Conservation (phyloP, 2,113 vertebrate species). For the Dendropsophus ebraccatus region DNA sequence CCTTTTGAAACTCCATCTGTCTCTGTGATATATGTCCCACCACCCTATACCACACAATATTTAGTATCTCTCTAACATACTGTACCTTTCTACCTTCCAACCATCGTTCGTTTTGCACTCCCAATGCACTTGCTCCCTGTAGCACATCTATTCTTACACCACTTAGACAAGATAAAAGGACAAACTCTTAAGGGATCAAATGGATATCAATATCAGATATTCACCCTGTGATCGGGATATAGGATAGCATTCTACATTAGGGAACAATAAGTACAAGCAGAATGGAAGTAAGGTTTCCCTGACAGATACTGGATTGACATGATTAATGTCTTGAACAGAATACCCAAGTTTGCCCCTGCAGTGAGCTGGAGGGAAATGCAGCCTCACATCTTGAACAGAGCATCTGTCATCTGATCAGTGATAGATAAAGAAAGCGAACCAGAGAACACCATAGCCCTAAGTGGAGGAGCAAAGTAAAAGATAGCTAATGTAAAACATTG, state of each 20-base stretch:
- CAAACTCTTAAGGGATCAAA: neutral
- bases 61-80: neutral
- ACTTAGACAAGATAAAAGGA: slow-evolving; percentile 16
- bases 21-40: neutral
- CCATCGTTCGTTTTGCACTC: neutral
- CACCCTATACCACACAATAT: neutral
- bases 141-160: neutral
- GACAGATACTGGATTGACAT: slow-evolving; percentile 48
- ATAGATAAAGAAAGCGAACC: slow-evolving; percentile 23
- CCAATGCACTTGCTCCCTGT: neutral
- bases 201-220: slow-evolving; percentile 31
- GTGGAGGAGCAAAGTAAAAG: slow-evolving; percentile 44
- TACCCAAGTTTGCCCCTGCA: slow-evolving; percentile 55
- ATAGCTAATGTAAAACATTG: slow-evolving; percentile 53
- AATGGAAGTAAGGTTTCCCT: slow-evolving; percentile 38
- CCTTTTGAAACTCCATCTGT: neutral
- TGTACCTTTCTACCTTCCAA: neutral
- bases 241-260: slow-evolving; percentile 20
- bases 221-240: neutral
- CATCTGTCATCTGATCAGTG: slow-evolving; percentile 54
- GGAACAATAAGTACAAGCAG: neutral
- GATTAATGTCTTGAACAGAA: slow-evolving; percentile 43
- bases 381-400: slow-evolving; percentile 51
- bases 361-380: slow-evolving; percentile 57
- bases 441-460: slow-evolving; percentile 46